Conservation (phyloP, 2,888 invertebrate species). For the Tromatobia lineatoria region DNA sequence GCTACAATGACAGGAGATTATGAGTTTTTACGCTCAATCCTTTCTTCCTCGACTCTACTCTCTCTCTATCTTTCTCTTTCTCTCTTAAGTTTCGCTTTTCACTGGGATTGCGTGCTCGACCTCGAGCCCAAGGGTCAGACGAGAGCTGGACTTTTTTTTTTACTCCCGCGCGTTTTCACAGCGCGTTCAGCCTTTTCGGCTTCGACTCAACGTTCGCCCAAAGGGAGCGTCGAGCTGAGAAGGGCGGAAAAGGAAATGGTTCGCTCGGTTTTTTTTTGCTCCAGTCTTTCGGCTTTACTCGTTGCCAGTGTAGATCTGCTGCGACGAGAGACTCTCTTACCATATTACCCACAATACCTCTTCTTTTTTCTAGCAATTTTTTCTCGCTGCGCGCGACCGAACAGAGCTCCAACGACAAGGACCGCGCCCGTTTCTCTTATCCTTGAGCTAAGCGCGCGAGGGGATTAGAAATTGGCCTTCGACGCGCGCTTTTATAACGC, state of each 20-base stretch:
- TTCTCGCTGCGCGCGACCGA: slow-evolving; percentile 51
- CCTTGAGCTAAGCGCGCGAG: slow-evolving; percentile 74
- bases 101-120: slow-evolving; percentile 59
- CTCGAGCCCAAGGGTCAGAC: slow-evolving; percentile 58
- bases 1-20: slow-evolving; percentile 70
- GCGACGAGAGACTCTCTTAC: slow-evolving; percentile 47
- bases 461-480: slow-evolving; percentile 84
- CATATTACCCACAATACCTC: slow-evolving; percentile 59
- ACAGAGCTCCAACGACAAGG: slow-evolving; percentile 68
- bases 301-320: slow-evolving; percentile 38
- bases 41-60: slow-evolving; percentile 69
- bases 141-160: slow-evolving; percentile 53
- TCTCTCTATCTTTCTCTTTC: slow-evolving; percentile 49
- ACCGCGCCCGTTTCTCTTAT: slow-evolving; percentile 78
- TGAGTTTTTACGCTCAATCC: slow-evolving; percentile 72
- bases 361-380: slow-evolving; percentile 74
- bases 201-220: slow-evolving; percentile 54
- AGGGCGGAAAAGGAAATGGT: slow-evolving; percentile 69
- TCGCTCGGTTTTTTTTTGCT: slow-evolving; percentile 43
- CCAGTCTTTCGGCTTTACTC: slow-evolving; percentile 48
- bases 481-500: slow-evolving; percentile 72
- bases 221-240: slow-evolving; percentile 41
- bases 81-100: slow-evolving; percentile 63
- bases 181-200: slow-evolving; percentile 24
- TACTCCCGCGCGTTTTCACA: slow-evolving; percentile 46